Evolutionary conservation across 1,140 invertebrate genomes (phyloP).

Genomic region (Nixonia krombeini): DNA sequence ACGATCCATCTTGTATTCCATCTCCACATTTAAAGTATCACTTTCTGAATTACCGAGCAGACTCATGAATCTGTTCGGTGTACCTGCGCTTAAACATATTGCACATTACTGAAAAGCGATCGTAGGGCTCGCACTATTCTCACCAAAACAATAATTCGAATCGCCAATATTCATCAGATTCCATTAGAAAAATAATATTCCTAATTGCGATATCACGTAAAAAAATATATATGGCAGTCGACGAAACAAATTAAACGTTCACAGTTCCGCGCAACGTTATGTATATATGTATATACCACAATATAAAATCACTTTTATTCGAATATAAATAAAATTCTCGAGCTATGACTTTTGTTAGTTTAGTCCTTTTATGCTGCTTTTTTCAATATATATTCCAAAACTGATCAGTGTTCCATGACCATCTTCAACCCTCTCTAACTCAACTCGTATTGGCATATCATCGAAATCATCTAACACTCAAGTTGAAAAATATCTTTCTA

Average conservation of each 20-base stretch:
- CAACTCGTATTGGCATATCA: too few species aligned
- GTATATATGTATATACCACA: slow-evolving; percentile 31
- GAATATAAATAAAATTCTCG: slow-evolving; percentile 40
- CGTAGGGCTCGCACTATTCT: too few species aligned
- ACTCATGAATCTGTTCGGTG: too few species aligned
- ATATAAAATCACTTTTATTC: slow-evolving; percentile 49
- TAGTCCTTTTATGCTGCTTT: slow-evolving; percentile 8
- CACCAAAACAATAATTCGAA: not conserved
- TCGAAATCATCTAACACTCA: slow-evolving; percentile 30
- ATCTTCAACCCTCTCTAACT: slow-evolving; percentile 30
- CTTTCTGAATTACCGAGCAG: too few species aligned
- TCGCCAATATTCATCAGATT: not conserved
- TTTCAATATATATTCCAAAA: too few species aligned
- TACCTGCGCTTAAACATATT: too few species aligned
- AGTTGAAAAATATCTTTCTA: slow-evolving; percentile 44
- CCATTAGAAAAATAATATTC: slow-evolving; percentile 33
- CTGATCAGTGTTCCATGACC: slow-evolving; percentile 38
- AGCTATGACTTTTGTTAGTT: slow-evolving; percentile 27
- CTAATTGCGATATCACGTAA: slow-evolving; percentile 26
- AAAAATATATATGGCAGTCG: slow-evolving; percentile 55
- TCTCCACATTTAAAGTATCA: too few species aligned
- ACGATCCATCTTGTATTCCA: too few species aligned
- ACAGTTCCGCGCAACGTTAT: slow-evolving; percentile 25
- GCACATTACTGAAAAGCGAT: too few species aligned
- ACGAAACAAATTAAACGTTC: slow-evolving; percentile 49